These are phyloP conservation scores for Rynchops niger DNA, from an alignment of 2,113 vertebrate genomes.

Conservation along the genomic window DNA sequence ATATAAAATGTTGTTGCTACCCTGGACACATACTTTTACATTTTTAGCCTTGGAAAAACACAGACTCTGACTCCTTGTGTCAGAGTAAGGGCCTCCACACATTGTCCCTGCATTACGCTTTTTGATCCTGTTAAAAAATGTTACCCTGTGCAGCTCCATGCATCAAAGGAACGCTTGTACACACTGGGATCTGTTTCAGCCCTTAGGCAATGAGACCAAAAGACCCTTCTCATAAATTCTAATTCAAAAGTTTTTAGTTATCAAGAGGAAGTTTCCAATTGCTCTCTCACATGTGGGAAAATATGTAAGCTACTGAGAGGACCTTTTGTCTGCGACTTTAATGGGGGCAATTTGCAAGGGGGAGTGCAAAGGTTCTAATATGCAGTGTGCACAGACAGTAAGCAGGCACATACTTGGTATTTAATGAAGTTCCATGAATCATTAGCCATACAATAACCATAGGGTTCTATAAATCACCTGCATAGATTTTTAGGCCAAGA, in stretches of 20 bases:
- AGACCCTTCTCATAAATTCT: constrained; percentile 77
- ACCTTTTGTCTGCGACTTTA: constrained; percentile 75
- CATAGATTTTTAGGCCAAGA: not conserved
- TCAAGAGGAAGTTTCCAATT: constrained; percentile 79
- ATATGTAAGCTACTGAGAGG: constrained; percentile 76
- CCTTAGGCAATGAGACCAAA: constrained; percentile 61
- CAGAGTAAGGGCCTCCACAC: constrained; percentile 63
- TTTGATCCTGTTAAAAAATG: constrained; percentile 74
- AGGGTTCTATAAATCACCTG: constrained; percentile 62
- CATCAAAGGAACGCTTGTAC: constrained; percentile 64
- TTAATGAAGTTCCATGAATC: constrained; percentile 73
- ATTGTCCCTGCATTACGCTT: constrained; percentile 68
- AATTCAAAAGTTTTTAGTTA: constrained; percentile 74
- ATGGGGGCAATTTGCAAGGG: constrained; percentile 69
- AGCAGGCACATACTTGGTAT: constrained; percentile 65
- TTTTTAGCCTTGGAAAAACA: constrained; percentile 65
- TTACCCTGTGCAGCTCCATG: constrained; percentile 64
- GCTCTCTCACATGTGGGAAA: constrained; percentile 79
- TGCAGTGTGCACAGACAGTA: constrained; percentile 68
- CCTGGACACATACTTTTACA: constrained; percentile 38
- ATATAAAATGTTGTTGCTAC: constrained; percentile 48
- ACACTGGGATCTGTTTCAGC: constrained; percentile 71
- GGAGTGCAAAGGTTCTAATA: constrained; percentile 74
- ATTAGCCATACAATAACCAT: constrained; percentile 58
- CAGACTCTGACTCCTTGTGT: constrained; percentile 47